Percentiles rank a stretch among this genome's conserved stretches.
Evolutionary conservation across 2,888 invertebrate genomes (phyloP).

Genomic region (Dichetophora obliterata): DNA sequence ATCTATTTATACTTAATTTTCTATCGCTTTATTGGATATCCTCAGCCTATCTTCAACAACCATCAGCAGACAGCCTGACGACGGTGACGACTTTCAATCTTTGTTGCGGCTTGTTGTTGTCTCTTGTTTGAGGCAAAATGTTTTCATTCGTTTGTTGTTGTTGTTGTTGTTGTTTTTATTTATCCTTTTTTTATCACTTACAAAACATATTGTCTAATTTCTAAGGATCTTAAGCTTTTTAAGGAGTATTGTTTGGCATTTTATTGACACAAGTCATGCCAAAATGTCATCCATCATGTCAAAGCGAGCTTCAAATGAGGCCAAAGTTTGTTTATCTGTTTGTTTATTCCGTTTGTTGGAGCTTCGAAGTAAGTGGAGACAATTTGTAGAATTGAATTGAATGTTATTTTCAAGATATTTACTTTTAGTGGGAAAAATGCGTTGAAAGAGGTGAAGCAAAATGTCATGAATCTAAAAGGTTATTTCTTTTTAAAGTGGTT

Average conservation of each 20-base stretch:
- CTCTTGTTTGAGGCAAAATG: conserved; percentile 5
- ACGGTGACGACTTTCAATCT: not conserved
- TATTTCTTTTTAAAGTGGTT: too few relatives aligned
- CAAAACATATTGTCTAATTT: conserved; percentile 12
- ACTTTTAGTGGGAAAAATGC: too few relatives aligned
- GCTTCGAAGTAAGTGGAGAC: too few relatives aligned
- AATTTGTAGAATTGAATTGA: too few relatives aligned
- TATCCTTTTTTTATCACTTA: not conserved
- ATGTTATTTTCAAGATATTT: too few relatives aligned
- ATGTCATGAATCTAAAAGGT: too few relatives aligned
- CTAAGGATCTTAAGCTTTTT: not conserved
- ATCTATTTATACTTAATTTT: conserved; percentile 3
- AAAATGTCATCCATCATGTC: conserved; percentile 33
- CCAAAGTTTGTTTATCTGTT: not conserved
- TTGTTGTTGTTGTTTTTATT: not conserved
- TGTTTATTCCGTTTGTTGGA: not conserved
- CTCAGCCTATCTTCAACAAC: not conserved
- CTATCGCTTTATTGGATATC: conserved; percentile 14
- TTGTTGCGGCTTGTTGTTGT: conserved; percentile 7
- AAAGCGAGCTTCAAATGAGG: not conserved
- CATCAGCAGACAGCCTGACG: too few relatives aligned
- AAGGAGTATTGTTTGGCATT: conserved; percentile 4
- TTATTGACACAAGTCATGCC: conserved; percentile 25
- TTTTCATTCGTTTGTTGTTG: not conserved
- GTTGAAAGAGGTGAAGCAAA: too few relatives aligned